A percentile compares a stretch with the other conserved stretches of the same genome.
Conservation (phyloP, 2,113 vertebrate species). For the Percopsis transmontana region DNA sequence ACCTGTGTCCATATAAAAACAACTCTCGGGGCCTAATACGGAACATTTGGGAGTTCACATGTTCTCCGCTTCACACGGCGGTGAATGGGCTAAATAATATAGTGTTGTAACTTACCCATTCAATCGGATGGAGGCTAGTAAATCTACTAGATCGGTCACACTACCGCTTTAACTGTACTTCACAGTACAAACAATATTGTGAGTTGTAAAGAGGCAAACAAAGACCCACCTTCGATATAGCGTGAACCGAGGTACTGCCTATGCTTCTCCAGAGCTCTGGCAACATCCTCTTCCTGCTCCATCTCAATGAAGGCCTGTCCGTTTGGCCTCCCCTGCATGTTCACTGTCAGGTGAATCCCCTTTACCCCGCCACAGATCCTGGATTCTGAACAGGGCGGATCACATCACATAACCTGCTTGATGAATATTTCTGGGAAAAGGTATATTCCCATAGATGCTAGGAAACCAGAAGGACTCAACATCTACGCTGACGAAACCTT, state of each 20-base stretch:
- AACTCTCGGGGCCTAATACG: neutral
- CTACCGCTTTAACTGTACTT: too few relatives aligned
- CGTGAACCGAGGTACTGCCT: conserved; percentile 88
- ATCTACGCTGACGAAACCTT: neutral
- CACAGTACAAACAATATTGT: neutral
- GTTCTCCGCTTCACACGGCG: too few relatives aligned
- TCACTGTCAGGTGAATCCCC: conserved; percentile 87
- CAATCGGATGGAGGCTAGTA: neutral
- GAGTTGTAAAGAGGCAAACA: neutral
- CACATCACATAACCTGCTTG: neutral
- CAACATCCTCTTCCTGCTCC: conserved; percentile 86
- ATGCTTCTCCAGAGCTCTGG: conserved; percentile 90
- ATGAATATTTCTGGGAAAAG: neutral
- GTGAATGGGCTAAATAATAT: neutral
- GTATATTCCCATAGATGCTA: neutral
- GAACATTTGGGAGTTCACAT: neutral
- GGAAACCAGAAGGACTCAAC: neutral
- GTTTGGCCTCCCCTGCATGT: conserved; percentile 81
- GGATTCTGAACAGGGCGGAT: conserved; percentile 77
- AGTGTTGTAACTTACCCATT: neutral
- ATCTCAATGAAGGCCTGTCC: conserved; percentile 91
- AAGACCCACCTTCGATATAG: conserved; percentile 87
- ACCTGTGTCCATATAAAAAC: neutral
- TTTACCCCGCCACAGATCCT: conserved; percentile 82
- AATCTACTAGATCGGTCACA: neutral